Evolutionary conservation across 2,888 invertebrate species (phyloP).

Genomic region (Ennomos quercinarius): DNA sequence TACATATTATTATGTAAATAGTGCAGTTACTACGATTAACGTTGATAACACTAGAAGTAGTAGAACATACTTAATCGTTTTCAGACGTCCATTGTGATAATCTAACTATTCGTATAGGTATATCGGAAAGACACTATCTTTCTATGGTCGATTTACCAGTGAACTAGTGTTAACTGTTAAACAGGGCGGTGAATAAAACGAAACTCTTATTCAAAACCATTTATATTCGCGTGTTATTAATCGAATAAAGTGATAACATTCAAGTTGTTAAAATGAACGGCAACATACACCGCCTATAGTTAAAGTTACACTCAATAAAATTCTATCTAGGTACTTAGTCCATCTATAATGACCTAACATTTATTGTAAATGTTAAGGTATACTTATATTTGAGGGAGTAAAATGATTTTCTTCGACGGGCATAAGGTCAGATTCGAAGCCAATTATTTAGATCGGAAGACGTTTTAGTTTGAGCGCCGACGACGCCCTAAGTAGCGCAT

Average conservation of each 20-base stretch:
- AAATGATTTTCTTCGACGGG: constrained; percentile 47
- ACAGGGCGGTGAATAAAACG: constrained; percentile 50
- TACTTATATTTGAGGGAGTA: constrained; percentile 40
- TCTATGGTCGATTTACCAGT: too few species aligned
- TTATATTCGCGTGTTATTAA: constrained; percentile 77
- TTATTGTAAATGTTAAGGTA: constrained; percentile 41
- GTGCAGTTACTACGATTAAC: too few species aligned
- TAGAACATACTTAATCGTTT: too few species aligned
- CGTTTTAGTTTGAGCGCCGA: constrained; percentile 46
- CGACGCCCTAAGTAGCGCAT: constrained; percentile 20
- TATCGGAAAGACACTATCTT: neutral
- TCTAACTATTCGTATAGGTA: neutral
- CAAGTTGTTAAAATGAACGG: constrained; percentile 67
- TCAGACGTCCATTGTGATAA: too few species aligned
- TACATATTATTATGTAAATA: too few species aligned
- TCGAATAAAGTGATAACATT: constrained; percentile 80
- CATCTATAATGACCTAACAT: constrained; percentile 39
- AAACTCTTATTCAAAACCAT: constrained; percentile 74
- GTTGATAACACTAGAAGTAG: too few species aligned
- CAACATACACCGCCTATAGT: constrained; percentile 53
- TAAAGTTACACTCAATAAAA: constrained; percentile 63
- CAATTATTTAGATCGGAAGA: constrained; percentile 71
- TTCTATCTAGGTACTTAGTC: constrained; percentile 52
- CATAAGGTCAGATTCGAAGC: constrained; percentile 59
- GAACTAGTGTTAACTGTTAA: too few species aligned